These are phyloP conservation scores for Halictus quadricinctus DNA, from an alignment of 2,888 invertebrate species.

Conservation along the genomic window DNA sequence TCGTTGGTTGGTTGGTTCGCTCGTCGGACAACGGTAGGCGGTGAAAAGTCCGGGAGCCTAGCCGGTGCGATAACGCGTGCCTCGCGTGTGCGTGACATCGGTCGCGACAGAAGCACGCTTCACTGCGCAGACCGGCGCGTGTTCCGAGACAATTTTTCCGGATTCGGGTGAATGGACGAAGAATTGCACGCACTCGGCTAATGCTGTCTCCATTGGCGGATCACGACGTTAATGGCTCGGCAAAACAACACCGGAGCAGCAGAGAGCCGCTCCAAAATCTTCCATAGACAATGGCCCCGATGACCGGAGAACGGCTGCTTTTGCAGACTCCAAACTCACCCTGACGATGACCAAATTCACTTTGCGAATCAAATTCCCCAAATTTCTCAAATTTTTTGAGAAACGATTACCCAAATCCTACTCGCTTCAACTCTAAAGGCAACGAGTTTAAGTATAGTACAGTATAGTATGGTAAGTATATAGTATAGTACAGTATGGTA, in stretches of 20 bases:
- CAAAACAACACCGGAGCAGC: not conserved
- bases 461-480: no score
- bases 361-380: not conserved
- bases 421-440: no score
- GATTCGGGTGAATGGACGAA: constrained; percentile 81
- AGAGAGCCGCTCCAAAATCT: not conserved
- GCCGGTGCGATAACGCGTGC: constrained; percentile 47
- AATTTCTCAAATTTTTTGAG: no score
- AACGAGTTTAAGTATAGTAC: no score
- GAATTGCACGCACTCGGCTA: constrained; percentile 56
- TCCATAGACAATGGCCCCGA: not conserved
- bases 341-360: not conserved
- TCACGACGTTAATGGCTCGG: constrained; percentile 9
- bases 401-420: no score
- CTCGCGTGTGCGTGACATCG: constrained; percentile 58
- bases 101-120: constrained; percentile 63
- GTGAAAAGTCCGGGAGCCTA: constrained; percentile 39
- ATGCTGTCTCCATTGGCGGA: constrained; percentile 38
- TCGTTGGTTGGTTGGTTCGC: not conserved
- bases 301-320: not conserved
- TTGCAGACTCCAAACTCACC: not conserved
- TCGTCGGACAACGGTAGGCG: not conserved
- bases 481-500: no score
- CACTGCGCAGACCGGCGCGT: constrained; percentile 53
- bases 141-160: constrained; percentile 75